Percentiles rank a stretch among this genome's conserved stretches.
These are phyloP conservation scores for Rhinophrynus dorsalis DNA, from an alignment of 2,797 vertebrate genomes.

Conservation along the genomic window DNA sequence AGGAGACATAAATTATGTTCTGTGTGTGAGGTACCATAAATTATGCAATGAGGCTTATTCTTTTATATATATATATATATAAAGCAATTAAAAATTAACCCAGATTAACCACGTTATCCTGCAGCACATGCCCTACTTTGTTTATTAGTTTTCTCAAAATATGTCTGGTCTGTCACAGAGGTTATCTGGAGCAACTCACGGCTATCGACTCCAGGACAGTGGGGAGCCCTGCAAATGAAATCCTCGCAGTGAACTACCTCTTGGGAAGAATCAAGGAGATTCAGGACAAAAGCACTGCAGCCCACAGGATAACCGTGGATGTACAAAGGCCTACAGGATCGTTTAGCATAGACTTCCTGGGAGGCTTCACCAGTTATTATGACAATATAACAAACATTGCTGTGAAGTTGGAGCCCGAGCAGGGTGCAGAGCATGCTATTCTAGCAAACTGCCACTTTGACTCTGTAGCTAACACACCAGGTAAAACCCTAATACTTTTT, in stretches of 20 bases:
- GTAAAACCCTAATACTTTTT: too few relatives aligned
- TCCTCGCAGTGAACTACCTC: constrained; percentile 86
- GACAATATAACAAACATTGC: constrained; percentile 90
- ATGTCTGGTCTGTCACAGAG: constrained; percentile 75
- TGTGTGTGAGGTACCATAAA: too few relatives aligned
- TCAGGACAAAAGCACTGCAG: constrained; percentile 65
- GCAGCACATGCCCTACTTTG: too few relatives aligned
- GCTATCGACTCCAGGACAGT: constrained; percentile 87
- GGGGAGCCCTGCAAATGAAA: constrained; percentile 91
- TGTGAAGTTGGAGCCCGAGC: constrained; percentile 85
- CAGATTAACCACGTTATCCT: too few relatives aligned
- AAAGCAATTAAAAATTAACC: too few relatives aligned
- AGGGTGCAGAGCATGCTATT: constrained; percentile 83
- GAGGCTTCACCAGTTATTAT: constrained; percentile 96
- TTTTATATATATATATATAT: too few relatives aligned
- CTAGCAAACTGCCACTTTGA: constrained; percentile 98
- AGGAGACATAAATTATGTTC: too few relatives aligned
- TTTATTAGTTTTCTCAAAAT: too few relatives aligned
- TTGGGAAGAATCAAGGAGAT: constrained; percentile 83
- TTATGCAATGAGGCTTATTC: too few relatives aligned
- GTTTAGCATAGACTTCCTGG: constrained; percentile 94
- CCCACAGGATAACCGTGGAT: constrained; percentile 80
- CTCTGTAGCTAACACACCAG: constrained; percentile 90
- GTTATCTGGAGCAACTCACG: constrained; percentile 87
- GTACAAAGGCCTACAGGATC: constrained; percentile 89